These are phyloP conservation scores for Drosophila sturtevanti DNA, from an alignment of 1,140 invertebrate species.

Conservation along the genomic window DNA sequence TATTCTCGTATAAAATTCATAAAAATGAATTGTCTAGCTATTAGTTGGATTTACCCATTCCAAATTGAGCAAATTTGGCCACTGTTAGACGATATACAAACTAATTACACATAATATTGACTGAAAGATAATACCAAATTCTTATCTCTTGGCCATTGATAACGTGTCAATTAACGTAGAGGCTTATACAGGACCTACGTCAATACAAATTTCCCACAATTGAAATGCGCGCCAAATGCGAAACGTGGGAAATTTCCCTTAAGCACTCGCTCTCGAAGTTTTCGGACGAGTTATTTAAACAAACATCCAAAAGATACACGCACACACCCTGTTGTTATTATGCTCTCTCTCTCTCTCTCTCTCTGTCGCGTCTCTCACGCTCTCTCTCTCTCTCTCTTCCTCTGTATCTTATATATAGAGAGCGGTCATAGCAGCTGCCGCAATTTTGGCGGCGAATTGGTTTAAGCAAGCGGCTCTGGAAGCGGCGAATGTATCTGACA, in stretches of 20 bases:
- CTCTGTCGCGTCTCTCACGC: slow-evolving; percentile 2
- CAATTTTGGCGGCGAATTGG: slow-evolving; percentile 50
- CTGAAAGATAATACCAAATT: slow-evolving; percentile 17
- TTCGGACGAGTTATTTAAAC: slow-evolving; percentile 42
- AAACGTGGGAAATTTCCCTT: slow-evolving; percentile 44
- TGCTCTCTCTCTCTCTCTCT: slow-evolving; percentile 21
- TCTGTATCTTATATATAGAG: not conserved
- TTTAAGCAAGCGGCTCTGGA: slow-evolving; percentile 13
- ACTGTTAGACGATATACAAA: slow-evolving; percentile 30
- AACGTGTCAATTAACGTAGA: not conserved
- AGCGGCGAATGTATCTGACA: slow-evolving; percentile 39
- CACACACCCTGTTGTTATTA: slow-evolving; percentile 11
- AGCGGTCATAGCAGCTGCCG: slow-evolving; percentile 43
- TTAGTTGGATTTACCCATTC: not conserved
- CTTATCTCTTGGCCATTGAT: not conserved
- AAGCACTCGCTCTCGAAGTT: slow-evolving; percentile 46
- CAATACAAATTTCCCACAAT: slow-evolving; percentile 28
- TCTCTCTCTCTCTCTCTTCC: slow-evolving; percentile 30
- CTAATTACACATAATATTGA: slow-evolving; percentile 49
- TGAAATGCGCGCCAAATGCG: slow-evolving; percentile 57
- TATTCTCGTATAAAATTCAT: not conserved
- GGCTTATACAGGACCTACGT: not conserved
- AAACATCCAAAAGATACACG: slow-evolving; percentile 9
- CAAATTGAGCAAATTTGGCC: not conserved
- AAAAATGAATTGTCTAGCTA: not conserved